A percentile compares a stretch with the other conserved stretches of the same genome.
phyloP scores from a whole-genome alignment of 2,888 invertebrate species.

The Coleophora flavipennella region DNA sequence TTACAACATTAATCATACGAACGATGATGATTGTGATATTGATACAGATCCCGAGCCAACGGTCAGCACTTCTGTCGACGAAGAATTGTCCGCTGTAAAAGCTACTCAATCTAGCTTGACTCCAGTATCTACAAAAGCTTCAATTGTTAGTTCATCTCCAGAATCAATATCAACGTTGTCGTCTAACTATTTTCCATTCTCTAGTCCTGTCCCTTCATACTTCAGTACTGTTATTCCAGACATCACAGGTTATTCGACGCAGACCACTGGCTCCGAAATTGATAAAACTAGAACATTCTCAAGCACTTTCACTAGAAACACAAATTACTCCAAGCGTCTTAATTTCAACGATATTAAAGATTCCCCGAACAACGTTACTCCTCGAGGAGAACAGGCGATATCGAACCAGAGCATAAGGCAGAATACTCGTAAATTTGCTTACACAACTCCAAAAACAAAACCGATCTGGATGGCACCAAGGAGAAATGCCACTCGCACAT shows the following conservation, averaged over 20 bases:
- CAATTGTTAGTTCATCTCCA: slow-evolving; percentile 16
- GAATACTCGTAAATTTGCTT: slow-evolving; percentile 47
- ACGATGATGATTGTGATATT: slow-evolving; percentile 57
- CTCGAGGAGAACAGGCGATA: slow-evolving; percentile 30
- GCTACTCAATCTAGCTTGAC: slow-evolving; percentile 27
- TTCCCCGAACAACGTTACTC: slow-evolving; percentile 52
- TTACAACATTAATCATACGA: slow-evolving; percentile 45
- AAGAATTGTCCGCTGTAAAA: slow-evolving; percentile 37
- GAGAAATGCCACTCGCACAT: slow-evolving; percentile 38
- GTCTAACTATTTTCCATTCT: slow-evolving; percentile 27
- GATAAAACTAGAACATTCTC: slow-evolving; percentile 32
- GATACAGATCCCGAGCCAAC: slow-evolving; percentile 45
- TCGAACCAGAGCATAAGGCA: slow-evolving; percentile 29
- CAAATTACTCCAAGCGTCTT: slow-evolving; percentile 52
- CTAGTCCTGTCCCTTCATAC: slow-evolving; percentile 28
- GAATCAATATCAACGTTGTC: slow-evolving; percentile 30
- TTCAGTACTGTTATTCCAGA: slow-evolving; percentile 21
- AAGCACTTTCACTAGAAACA: slow-evolving; percentile 38
- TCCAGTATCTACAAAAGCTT: slow-evolving; percentile 23
- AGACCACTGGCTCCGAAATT: slow-evolving; percentile 37
- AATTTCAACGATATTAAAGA: slow-evolving; percentile 46
- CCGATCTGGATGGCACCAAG: slow-evolving; percentile 60
- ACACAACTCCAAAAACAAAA: slow-evolving; percentile 51
- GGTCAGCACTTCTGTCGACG: slow-evolving; percentile 35
- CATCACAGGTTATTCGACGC: slow-evolving; percentile 30